Evolutionary conservation across 2,888 invertebrate species (phyloP).

Genomic region (Charanyca ferruginea): DNA sequence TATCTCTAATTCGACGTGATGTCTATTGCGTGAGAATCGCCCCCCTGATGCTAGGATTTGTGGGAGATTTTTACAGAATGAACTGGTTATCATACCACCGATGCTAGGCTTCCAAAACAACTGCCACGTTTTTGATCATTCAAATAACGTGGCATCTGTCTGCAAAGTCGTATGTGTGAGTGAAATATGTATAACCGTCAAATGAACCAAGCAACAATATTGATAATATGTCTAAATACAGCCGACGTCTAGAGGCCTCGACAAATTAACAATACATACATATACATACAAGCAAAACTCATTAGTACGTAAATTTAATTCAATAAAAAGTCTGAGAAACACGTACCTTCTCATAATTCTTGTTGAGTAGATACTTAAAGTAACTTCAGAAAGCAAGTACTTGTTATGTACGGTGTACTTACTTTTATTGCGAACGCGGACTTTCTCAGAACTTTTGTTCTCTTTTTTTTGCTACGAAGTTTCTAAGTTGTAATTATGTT

Average conservation of each 20-base stretch:
- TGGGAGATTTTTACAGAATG: too few relatives aligned
- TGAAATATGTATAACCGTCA: not conserved
- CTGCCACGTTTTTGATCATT: not conserved
- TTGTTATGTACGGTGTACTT: conserved; percentile 59
- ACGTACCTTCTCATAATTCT: conserved; percentile 67
- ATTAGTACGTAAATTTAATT: conserved; percentile 61
- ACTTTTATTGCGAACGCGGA: conserved; percentile 48
- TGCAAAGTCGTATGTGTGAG: not conserved
- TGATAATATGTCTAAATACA: not conserved
- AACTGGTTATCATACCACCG: too few relatives aligned
- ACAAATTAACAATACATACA: conserved; percentile 28
- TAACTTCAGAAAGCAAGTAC: conserved; percentile 67
- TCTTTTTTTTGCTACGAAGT: conserved; percentile 34
- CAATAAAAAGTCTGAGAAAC: conserved; percentile 64
- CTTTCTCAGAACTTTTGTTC: conserved; percentile 54
- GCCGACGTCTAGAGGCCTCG: not conserved
- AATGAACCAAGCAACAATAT: not conserved
- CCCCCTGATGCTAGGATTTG: too few relatives aligned
- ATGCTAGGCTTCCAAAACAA: too few relatives aligned
- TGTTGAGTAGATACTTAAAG: conserved; percentile 69
- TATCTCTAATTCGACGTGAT: too few relatives aligned
- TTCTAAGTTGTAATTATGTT: conserved; percentile 51
- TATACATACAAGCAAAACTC: conserved; percentile 26
- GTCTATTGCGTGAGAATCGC: too few relatives aligned
- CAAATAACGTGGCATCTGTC: not conserved